phyloP scores from a whole-genome alignment of 2,797 vertebrate species.

The Sphaeramia orbicularis region DNA sequence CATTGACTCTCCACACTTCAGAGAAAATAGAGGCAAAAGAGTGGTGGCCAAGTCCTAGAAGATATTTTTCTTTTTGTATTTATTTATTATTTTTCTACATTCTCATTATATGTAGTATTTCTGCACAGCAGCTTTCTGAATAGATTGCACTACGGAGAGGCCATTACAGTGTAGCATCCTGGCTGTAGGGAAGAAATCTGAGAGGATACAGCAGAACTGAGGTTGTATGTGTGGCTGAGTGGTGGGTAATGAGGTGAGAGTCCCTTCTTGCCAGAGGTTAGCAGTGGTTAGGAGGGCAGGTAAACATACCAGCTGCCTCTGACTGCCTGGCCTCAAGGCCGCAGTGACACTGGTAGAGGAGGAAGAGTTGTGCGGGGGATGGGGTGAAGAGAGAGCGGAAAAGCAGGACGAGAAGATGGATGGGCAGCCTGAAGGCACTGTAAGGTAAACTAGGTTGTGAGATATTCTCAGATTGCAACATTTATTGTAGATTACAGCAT shows the following conservation, averaged over 20 bases:
- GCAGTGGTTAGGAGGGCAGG: constrained; percentile 73
- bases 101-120: constrained; percentile 57
- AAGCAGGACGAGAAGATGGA: constrained; percentile 70
- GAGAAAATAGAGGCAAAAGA: constrained; percentile 33
- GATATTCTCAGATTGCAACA: constrained; percentile 54
- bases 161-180: constrained; percentile 47
- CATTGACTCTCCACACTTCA: constrained; percentile 43
- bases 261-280: constrained; percentile 75
- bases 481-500: constrained; percentile 51
- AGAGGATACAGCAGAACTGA: constrained; percentile 50
- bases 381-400: constrained; percentile 10
- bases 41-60: constrained; percentile 43
- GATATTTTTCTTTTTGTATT: too few species aligned
- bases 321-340: constrained; percentile 71
- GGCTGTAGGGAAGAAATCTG: constrained; percentile 53
- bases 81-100: constrained; percentile 2
- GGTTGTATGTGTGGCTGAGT: constrained; percentile 59
- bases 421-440: constrained; percentile 50
- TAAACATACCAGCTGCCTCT: constrained; percentile 76
- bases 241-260: constrained; percentile 81
- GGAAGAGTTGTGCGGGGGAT: background rate
- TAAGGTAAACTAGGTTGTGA: constrained; percentile 52
- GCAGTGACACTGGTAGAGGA: constrained; percentile 60
- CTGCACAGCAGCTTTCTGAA: constrained; percentile 51
- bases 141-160: constrained; percentile 36